Evolutionary conservation across 64 coral and sea anemone species (phyloP).

Genomic region (Montipora capricornis): DNA sequence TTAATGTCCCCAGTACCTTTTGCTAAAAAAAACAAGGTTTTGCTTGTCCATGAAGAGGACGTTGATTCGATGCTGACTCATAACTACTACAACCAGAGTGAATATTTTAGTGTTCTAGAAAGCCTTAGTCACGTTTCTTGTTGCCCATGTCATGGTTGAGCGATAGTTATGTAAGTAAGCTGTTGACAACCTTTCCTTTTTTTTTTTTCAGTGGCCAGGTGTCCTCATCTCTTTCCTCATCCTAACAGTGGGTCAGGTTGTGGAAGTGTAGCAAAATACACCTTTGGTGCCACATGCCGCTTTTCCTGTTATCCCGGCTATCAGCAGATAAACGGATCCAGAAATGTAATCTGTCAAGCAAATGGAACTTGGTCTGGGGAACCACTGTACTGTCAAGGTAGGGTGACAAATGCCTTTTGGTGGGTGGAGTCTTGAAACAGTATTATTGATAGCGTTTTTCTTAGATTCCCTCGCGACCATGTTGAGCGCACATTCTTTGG

Average conservation of each 20-base stretch:
- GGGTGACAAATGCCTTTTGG: background rate
- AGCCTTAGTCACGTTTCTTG: background rate
- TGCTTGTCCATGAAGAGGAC: too few relatives aligned
- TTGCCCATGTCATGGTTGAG: background rate
- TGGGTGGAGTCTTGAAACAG: too few relatives aligned
- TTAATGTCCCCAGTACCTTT: too few relatives aligned
- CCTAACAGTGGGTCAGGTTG: slow-evolving; percentile 40
- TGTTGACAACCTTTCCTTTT: background rate
- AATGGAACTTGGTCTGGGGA: slow-evolving; percentile 58
- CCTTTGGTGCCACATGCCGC: slow-evolving; percentile 52
- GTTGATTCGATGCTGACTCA: too few relatives aligned
- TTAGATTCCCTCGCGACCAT: background rate
- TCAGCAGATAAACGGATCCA: slow-evolving; percentile 25
- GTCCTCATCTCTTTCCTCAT: slow-evolving; percentile 1
- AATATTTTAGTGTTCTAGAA: too few relatives aligned
- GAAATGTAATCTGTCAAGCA: slow-evolving; percentile 14
- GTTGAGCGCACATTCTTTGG: too few relatives aligned
- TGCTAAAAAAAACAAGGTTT: too few relatives aligned
- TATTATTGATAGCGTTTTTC: background rate
- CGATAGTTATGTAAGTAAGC: background rate
- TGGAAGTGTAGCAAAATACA: background rate
- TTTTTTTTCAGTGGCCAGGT: slow-evolving; percentile 19
- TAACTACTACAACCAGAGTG: too few relatives aligned
- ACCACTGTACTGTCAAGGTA: slow-evolving; percentile 40
- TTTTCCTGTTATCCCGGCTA: slow-evolving; percentile 31